phyloP scores from a whole-genome alignment of 2,888 invertebrate species.

The Temnothorax rugatulus region DNA sequence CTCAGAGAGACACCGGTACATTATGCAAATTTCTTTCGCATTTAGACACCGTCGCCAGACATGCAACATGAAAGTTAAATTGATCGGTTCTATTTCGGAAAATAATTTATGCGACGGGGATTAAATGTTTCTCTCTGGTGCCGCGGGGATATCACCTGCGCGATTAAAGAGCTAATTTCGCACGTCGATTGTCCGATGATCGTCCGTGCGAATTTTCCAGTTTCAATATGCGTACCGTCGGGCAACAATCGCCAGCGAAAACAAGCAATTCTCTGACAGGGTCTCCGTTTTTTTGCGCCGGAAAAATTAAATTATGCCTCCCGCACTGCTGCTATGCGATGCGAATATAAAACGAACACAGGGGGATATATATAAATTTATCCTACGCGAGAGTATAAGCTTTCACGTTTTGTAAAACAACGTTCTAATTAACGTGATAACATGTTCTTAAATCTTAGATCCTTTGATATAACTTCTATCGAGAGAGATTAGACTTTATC shows the following conservation, averaged over 20 bases:
- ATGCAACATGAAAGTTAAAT: constrained; percentile 37
- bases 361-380: constrained; percentile 18
- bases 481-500: not conserved
- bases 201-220: constrained; percentile 42
- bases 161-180: constrained; percentile 54
- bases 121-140: constrained; percentile 32
- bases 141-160: constrained; percentile 48
- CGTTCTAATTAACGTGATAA: not conserved
- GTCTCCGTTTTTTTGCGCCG: constrained; percentile 10
- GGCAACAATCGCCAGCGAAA: constrained; percentile 30
- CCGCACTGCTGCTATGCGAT: not conserved
- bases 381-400: not conserved
- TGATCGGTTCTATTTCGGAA: constrained; percentile 41
- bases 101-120: constrained; percentile 41
- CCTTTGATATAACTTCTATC: not conserved
- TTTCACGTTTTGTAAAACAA: not conserved
- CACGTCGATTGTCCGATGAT: constrained; percentile 49
- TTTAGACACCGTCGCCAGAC: constrained; percentile 11
- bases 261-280: constrained; percentile 20
- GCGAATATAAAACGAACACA: constrained; percentile 1
- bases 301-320: constrained; percentile 41
- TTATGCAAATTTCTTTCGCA: constrained; percentile 34
- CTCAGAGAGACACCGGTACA: not conserved
- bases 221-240: constrained; percentile 18
- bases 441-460: not conserved